Evolutionary conservation across 2,113 vertebrate species (phyloP), one percentile per base, ranked within the genome.

Genomic region (Solenodon paradoxus): DNA sequence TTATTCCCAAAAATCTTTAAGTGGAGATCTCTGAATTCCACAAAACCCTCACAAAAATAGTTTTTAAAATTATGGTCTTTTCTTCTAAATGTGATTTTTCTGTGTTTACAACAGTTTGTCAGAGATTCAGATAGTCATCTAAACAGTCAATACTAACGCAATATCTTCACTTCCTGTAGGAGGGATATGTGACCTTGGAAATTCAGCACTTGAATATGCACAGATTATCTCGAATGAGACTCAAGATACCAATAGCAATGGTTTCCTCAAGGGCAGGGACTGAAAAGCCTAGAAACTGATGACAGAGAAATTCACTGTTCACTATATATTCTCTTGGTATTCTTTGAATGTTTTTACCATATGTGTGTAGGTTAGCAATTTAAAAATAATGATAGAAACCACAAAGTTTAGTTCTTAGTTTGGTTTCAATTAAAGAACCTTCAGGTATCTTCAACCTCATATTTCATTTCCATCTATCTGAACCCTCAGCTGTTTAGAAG

Each of bases 51-150:
- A 66, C 17, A 38, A 64, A 15, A 45, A 20, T 80, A 69, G 9
- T 47, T 94, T 95, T 90, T 51, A 30, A 95, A 95, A 96, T 90
- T 32, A 78, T 32, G 35, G n/a, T 57, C 42, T 81, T 20, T 42
- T n/a, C 45, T 90, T 78, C 30, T 82, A 88, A 83, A 51, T 74
- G 30, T 53, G 66, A 57, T 26, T 63, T 81, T 85, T 86, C 40
- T 42, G n/a, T 83, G 10, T 55, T 59, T 51, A 59, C 24, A 35
- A 19, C 49, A 77, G 26, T 40, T 26, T 53, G 64, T 64, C 51
- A 94, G 40, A 86, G 57, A 40, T 75, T 63, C 59, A 86, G 47
- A 77, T 12, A 59, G 86, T 30, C 7, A 24, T 53, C 45, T 68
- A 45, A 28, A 55, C 49, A 61, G 30, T 80, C 15, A 38, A 22